Percentiles rank a stretch among this genome's conserved stretches.
These are phyloP conservation scores for Vipera latastei DNA, from an alignment of 2,797 vertebrate species.

Conservation along the genomic window DNA sequence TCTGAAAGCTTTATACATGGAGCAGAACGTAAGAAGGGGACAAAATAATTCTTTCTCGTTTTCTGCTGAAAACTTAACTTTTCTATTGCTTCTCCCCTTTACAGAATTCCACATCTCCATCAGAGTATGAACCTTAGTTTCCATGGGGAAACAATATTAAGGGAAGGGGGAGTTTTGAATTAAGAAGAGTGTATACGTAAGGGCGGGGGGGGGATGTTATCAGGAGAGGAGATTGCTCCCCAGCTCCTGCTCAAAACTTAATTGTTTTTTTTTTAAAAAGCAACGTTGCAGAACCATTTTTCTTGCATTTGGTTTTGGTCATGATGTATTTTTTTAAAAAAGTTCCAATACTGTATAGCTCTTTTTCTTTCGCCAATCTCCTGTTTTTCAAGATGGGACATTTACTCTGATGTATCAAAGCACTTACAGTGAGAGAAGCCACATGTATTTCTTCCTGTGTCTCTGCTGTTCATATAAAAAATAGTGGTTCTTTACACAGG, in stretches of 20 bases:
- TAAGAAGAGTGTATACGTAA: not conserved
- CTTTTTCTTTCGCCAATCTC: not conserved
- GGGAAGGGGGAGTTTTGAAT: not conserved
- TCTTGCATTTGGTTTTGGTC: not conserved
- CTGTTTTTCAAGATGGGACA: not conserved
- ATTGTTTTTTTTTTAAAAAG: not conserved
- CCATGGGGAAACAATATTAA: not conserved
- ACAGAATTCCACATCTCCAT: not conserved
- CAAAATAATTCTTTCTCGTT: not conserved
- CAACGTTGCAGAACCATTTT: not conserved
- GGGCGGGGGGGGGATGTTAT: not conserved
- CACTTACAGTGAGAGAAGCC: not conserved
- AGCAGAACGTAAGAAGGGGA: not conserved
- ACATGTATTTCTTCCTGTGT: not conserved
- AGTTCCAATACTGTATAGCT: not conserved
- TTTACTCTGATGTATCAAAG: not conserved
- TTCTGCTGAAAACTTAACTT: not conserved
- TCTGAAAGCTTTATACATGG: not conserved
- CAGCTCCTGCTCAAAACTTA: not conserved
- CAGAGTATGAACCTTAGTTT: not conserved
- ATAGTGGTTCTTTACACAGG: not conserved
- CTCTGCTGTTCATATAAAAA: not conserved
- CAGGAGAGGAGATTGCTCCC: not conserved
- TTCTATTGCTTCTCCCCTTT: not conserved
- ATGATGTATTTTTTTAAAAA: not conserved